Evolutionary conservation across 2,888 invertebrate species (phyloP).

Genomic region (Drosophila buzzatii): DNA sequence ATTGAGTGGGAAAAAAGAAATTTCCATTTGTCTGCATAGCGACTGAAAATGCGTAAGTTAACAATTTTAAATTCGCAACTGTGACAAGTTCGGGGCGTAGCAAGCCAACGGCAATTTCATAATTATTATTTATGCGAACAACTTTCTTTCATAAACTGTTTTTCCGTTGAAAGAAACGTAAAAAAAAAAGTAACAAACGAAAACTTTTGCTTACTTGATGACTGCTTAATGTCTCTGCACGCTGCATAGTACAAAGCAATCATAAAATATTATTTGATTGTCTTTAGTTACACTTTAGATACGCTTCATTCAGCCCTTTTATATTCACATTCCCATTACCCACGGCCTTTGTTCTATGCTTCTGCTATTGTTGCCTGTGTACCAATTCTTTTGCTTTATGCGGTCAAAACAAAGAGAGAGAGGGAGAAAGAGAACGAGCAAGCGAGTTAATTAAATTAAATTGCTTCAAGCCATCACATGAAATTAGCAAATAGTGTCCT

Average conservation of each 20-base stretch:
- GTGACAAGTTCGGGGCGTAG: conserved; percentile 12
- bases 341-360: conserved; percentile 36
- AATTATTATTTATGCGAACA: conserved; percentile 28
- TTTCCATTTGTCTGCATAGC: conserved; percentile 28
- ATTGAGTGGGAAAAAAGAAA: conserved; percentile 28
- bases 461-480: conserved; percentile 43
- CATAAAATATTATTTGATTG: conserved; percentile 65
- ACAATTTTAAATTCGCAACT: conserved; percentile 6
- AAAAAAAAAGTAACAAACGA: conserved; percentile 5
- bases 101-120: conserved; percentile 17
- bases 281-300: conserved; percentile 21
- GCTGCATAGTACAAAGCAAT: conserved; percentile 46
- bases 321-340: conserved; percentile 11
- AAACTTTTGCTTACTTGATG: conserved; percentile 45
- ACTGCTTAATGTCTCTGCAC: conserved; percentile 52
- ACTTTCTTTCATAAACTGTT: conserved; percentile 33
- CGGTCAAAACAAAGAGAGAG: conserved; percentile 40
- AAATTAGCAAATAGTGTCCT: conserved; percentile 19
- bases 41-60: conserved; percentile 23
- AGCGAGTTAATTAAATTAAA: conserved; percentile 62
- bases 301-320: conserved; percentile 5
- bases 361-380: conserved; percentile 44
- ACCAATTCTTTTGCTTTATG: conserved; percentile 37
- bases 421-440: too few relatives aligned
- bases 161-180: neutral